phyloP scores from a whole-genome alignment of 2,888 invertebrate species.

The Camponotus fellah region DNA sequence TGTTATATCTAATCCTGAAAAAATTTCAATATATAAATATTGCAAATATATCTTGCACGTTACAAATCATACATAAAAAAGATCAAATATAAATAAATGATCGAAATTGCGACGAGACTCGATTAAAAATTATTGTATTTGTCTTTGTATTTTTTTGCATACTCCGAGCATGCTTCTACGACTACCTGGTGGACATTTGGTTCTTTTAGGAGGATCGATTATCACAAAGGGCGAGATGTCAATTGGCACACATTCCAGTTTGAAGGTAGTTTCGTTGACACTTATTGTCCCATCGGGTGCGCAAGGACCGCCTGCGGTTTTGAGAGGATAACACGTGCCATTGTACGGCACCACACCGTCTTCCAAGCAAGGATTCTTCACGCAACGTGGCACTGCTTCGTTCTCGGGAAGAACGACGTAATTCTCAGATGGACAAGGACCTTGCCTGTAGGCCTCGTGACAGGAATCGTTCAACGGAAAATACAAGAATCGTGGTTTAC shows the following conservation, averaged over 20 bases:
- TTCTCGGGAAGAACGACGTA: constrained; percentile 87
- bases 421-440: constrained; percentile 88
- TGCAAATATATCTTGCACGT: neutral
- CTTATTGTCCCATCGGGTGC: constrained; percentile 87
- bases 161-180: constrained; percentile 74
- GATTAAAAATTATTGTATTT: neutral
- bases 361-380: constrained; percentile 88
- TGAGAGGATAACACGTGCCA: constrained; percentile 87
- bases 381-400: constrained; percentile 88
- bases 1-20: neutral
- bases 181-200: constrained; percentile 78
- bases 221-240: constrained; percentile 71
- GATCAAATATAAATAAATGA: neutral
- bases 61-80: neutral
- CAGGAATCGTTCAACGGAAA: constrained; percentile 89
- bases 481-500: constrained; percentile 87
- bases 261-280: constrained; percentile 88
- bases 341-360: constrained; percentile 87
- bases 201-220: constrained; percentile 70
- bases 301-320: constrained; percentile 86
- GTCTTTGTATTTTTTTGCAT: constrained; percentile 67
- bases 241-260: constrained; percentile 87
- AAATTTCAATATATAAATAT: neutral
- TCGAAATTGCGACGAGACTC: neutral
- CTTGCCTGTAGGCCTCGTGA: constrained; percentile 89